Conservation (phyloP, 2,797 vertebrate species). For the Pseudomugil gertrudae region DNA sequence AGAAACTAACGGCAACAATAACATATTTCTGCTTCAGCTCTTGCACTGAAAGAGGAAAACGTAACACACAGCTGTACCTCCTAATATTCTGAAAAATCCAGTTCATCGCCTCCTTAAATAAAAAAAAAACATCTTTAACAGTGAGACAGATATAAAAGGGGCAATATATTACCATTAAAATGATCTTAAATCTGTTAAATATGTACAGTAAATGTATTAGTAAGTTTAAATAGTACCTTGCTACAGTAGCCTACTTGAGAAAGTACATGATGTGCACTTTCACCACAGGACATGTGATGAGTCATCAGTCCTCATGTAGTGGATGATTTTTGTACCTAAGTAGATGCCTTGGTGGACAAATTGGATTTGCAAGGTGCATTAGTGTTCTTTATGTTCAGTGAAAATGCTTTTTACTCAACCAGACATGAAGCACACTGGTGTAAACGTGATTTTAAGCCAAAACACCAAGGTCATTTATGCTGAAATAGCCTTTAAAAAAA, state of each 20-base stretch:
- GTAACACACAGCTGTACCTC: not conserved
- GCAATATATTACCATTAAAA: no score
- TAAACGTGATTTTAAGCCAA: not conserved
- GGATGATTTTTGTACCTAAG: not conserved
- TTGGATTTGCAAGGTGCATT: not conserved
- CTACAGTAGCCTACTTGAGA: not conserved
- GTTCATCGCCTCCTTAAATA: not conserved
- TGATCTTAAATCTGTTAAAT: not conserved
- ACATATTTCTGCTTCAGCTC: not conserved
- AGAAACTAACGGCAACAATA: no score
- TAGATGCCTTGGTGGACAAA: not conserved
- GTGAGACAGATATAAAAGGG: no score
- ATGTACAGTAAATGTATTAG: not conserved
- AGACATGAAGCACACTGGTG: not conserved
- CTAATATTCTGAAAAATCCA: not conserved
- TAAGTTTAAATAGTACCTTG: no score
- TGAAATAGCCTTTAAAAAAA: constrained; percentile 16
- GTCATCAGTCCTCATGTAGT: not conserved
- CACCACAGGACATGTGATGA: not conserved
- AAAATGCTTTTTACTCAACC: not conserved
- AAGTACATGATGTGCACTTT: not conserved
- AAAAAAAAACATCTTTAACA: not conserved
- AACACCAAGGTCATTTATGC: constrained; percentile 10
- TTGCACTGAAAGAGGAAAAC: not conserved
- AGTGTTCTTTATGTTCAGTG: not conserved